A percentile compares a stretch with the other conserved stretches of the same genome.
Conservation (phyloP, 2,888 invertebrate species). For the Leuctra nigra region DNA sequence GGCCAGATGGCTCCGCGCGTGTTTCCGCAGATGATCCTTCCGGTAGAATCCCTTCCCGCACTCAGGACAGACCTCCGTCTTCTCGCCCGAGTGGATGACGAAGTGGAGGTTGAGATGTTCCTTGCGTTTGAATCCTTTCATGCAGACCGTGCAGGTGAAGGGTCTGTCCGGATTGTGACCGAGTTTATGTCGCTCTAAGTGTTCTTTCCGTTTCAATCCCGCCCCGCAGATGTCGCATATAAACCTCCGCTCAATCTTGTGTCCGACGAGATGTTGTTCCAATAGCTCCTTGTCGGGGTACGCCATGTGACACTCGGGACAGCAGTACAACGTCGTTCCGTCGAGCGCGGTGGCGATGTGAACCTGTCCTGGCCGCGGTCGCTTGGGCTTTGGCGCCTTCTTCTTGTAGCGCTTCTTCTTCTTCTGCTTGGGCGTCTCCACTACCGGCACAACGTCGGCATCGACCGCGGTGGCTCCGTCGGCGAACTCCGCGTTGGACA, state of each 20-base stretch:
- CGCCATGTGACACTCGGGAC: constrained; percentile 76
- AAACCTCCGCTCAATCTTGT: constrained; percentile 63
- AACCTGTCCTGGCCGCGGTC: constrained; percentile 73
- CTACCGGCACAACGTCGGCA: constrained; percentile 16
- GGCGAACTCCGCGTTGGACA: constrained; percentile 40
- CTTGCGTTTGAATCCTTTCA: constrained; percentile 71
- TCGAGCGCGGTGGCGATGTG: constrained; percentile 67
- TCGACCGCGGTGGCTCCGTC: constrained; percentile 31
- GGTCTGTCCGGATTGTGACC: constrained; percentile 77
- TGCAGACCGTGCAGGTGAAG: constrained; percentile 68
- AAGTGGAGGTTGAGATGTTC: constrained; percentile 77
- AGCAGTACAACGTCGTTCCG: constrained; percentile 68
- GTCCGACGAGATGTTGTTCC: constrained; percentile 62
- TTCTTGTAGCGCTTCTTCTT: constrained; percentile 77
- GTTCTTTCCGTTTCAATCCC: constrained; percentile 50
- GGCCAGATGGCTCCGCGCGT: constrained; percentile 70
- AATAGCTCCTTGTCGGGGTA: constrained; percentile 72
- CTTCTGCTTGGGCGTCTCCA: constrained; percentile 40
- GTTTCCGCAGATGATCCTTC: constrained; percentile 67
- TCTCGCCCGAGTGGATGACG: constrained; percentile 78
- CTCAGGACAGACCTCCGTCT: constrained; percentile 69
- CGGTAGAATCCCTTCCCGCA: constrained; percentile 55
- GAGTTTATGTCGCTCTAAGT: constrained; percentile 54
- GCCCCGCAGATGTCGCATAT: constrained; percentile 39
- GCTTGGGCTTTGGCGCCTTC: constrained; percentile 68